Base-by-base conservation (phyloP, 30 jellyfish, hydroid and myxozoan species). In the Rhopilema esculentum region DNA sequence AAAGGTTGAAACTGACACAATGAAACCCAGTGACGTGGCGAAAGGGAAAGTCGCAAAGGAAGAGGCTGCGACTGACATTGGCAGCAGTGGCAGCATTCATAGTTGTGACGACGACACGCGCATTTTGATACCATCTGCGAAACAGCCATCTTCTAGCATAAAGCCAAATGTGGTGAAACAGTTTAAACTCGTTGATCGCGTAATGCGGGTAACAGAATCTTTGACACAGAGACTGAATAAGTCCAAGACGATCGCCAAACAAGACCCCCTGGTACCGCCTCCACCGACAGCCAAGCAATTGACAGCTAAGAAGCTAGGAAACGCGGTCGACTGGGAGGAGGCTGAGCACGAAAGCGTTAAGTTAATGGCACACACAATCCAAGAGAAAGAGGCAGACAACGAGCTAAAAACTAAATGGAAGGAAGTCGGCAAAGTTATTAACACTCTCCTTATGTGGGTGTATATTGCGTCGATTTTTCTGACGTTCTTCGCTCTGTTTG, bases 351-450 rank as follows among this genome's bases (percentile, higher is more conserved):
- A 81, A 40, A 89, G 97, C 79, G 89, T 89, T 22, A 80, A 81
- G 19, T 49, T 89, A 71, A 82, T 89, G 92, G 97, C 97, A 8
- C 84, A 72, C 25, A 89, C 81, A 0, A 77, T 89, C 62, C 89
- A 77, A 63, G 93, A 81, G 32, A 81, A 69, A 18, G 88, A 75
- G 29, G 49, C 52, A 9, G 89, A 71, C 23, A 82, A 66, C 48
- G 80, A 75, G 24, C 48, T 61, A 80, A 66, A 66, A 74, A 29
- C 87, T 26, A 77, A 89, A 50, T 89, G 97, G 97, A 80, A 89
- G 33, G 90, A 76, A 50, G 97, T 89, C 20, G 97, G 93, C 48
- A 89, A 66, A 33, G 97, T 89, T 30, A 57, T 89, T 27, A 89
- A 89, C 83, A 79, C 80, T 65, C 53, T 82, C 40, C 64, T 81